Evolutionary conservation across 2,797 vertebrate species (phyloP), one percentile per base, ranked within the genome.

Genomic region (Sebastiscus albofasciatus): DNA sequence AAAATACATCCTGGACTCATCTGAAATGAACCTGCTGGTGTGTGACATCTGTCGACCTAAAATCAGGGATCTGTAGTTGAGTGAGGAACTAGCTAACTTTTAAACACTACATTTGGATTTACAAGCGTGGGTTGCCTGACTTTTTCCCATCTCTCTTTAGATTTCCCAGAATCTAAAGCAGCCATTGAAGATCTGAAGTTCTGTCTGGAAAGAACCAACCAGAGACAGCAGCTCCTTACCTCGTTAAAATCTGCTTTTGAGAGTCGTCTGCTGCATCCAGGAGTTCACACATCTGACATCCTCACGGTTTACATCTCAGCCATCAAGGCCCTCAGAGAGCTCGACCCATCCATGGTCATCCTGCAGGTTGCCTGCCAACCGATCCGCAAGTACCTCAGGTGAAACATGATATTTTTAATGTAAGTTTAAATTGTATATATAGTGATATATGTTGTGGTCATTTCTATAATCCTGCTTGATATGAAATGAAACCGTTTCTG

Each of bases 291-390:
- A 0, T 97, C 97, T 0, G 99, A 99, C 91, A 99, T 99, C 92
- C 98, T 99, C 90, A 99, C 99, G 0, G 95, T 99, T 2, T 99
- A 99, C 81, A 99, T 99, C 92, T 99, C 98, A 0, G 98, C 99
- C 90, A 99, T 99, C 94, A 99, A 99, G 84, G 98, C 99, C 0
- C 93, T 99, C 73, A 90, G 98, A 16, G 98, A 99, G 85, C 95
- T 99, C 33, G 98, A 99, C 80, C 97, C 99, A 0, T 99, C 98
- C 76, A 99, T 99, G 98, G 98, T 99, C 68, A 97, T 99, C 88
- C 93, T 99, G 90, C 98, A 99, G 88, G 97, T 99, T 0, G 98
- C 97, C 61, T 99, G 98, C 11, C 98, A 99, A 69, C 99, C 98
- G 3, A 97, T 99, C 92, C 96, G 99, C 91, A 99, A 97, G 79